These are phyloP conservation scores for Otolemur garnettii DNA, from an alignment of 2,113 vertebrate genomes.

Conservation along the genomic window DNA sequence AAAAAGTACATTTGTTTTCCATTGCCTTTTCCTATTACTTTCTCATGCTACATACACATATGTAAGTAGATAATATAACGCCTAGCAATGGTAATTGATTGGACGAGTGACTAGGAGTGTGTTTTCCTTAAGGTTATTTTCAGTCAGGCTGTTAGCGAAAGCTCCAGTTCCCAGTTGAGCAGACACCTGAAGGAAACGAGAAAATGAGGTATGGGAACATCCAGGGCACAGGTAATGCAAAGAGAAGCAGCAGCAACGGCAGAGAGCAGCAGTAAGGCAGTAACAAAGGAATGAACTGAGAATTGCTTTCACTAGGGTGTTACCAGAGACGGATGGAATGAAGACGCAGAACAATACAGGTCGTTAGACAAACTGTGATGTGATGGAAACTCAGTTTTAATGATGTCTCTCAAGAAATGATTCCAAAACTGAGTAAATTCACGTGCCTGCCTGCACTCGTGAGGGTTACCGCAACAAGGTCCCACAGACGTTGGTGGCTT, in stretches of 20 bases:
- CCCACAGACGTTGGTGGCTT: too few species aligned
- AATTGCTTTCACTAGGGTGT: neutral
- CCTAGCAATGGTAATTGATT: neutral
- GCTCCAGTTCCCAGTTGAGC: neutral
- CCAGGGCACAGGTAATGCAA: accelerated
- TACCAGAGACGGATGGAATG: neutral
- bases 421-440: neutral
- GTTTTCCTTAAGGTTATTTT: neutral
- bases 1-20: neutral
- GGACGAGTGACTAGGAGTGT: accelerated
- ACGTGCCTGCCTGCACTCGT: neutral
- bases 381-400: neutral
- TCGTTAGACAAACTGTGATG: neutral
- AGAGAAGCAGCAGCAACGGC: neutral
- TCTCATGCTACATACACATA: neutral
- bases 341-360: neutral
- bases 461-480: neutral
- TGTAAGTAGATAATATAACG: neutral
- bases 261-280: neutral
- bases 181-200: neutral
- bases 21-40: neutral
- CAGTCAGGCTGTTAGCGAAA: neutral
- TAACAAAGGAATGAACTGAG: neutral
- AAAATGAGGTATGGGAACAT: neutral
- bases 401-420: neutral